Percentiles rank a stretch among this genome's conserved stretches.
Evolutionary conservation across 1,140 invertebrate genomes (phyloP).

Genomic region (Drosophila arawakana): DNA sequence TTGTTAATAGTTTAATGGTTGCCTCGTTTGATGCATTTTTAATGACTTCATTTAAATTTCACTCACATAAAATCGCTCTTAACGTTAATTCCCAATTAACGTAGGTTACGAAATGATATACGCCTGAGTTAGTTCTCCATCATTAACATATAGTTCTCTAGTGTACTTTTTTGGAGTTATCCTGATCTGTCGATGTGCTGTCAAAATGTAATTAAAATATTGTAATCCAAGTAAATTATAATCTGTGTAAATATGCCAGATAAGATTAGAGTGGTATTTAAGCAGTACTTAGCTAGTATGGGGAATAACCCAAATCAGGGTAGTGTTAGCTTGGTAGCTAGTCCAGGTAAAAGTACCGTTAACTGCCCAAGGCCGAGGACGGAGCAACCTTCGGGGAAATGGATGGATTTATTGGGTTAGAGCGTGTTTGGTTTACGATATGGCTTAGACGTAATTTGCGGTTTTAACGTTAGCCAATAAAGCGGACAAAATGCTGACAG

Average conservation of each 20-base stretch:
- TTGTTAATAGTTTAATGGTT: constrained; percentile 75
- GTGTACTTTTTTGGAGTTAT: neutral
- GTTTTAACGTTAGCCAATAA: constrained; percentile 48
- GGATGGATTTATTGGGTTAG: constrained; percentile 72
- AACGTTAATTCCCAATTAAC: neutral
- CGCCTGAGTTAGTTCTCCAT: neutral
- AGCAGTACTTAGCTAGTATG: constrained; percentile 10
- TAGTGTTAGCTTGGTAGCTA: too few species aligned
- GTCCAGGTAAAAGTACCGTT: neutral
- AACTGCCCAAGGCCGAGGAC: constrained; percentile 42
- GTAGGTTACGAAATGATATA: neutral
- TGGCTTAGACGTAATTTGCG: constrained; percentile 70
- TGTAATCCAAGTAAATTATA: constrained; percentile 48
- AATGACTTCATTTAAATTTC: constrained; percentile 27
- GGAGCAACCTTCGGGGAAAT: constrained; percentile 43
- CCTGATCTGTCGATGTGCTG: neutral
- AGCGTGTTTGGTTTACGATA: constrained; percentile 56
- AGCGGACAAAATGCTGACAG: constrained; percentile 4
- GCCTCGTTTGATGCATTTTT: constrained; percentile 55
- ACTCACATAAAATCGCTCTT: neutral
- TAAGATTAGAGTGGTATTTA: constrained; percentile 50
- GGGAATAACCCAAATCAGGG: neutral
- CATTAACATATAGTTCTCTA: neutral
- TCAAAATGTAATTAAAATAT: constrained; percentile 4
- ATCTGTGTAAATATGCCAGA: constrained; percentile 59